These are phyloP conservation scores for Microcebus tavaratra DNA, from an alignment of 2,113 vertebrate genomes.

Conservation along the genomic window DNA sequence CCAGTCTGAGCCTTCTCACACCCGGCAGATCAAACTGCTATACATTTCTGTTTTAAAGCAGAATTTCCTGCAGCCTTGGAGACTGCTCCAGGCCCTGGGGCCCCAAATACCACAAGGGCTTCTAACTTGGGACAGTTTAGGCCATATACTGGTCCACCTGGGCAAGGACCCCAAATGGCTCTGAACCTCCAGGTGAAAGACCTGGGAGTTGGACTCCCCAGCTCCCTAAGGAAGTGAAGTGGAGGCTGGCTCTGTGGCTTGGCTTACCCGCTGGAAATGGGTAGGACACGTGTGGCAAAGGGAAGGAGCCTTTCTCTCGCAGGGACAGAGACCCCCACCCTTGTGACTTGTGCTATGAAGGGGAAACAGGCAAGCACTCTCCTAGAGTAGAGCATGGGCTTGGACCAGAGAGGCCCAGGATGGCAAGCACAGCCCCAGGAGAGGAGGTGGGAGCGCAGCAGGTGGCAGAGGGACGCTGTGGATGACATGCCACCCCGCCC, in stretches of 20 bases:
- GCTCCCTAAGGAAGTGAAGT: accelerated
- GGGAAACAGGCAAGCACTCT: not conserved
- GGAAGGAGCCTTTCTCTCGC: not conserved
- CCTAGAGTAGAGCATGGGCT: not conserved
- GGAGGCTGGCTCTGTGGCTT: not conserved
- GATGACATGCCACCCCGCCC: not conserved
- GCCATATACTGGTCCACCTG: not conserved
- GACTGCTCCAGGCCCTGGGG: not conserved
- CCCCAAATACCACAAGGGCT: not conserved
- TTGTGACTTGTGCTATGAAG: not conserved
- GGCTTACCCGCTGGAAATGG: not conserved
- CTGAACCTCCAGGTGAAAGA: not conserved
- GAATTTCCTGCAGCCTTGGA: not conserved
- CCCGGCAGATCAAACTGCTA: not conserved
- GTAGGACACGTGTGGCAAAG: not conserved
- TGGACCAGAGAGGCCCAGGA: not conserved
- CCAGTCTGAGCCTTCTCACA: not conserved
- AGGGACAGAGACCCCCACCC: not conserved
- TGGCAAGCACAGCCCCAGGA: not conserved
- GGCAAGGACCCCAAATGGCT: not conserved
- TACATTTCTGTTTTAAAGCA: not conserved
- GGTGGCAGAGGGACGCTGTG: not conserved
- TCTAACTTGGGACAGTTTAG: not conserved
- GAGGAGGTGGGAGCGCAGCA: not conserved
- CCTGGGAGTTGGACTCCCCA: not conserved